A percentile compares a stretch with the other conserved stretches of the same genome.
phyloP scores from a whole-genome alignment of 1,140 invertebrate genomes.

The Drosophila repleta region DNA sequence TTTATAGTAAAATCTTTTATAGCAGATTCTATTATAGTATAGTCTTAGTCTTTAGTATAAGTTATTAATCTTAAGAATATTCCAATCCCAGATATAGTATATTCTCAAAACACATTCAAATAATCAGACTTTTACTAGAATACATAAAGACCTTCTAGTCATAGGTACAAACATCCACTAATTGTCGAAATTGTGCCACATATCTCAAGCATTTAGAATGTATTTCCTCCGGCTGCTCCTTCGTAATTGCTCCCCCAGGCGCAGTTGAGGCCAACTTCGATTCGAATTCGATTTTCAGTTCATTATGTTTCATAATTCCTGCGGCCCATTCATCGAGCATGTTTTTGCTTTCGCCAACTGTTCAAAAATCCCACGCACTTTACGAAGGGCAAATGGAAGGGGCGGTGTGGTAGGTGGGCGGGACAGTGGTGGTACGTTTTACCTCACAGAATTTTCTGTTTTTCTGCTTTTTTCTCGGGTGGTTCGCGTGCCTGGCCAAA shows the following conservation, averaged over 20 bases:
- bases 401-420: neutral
- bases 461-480: constrained; percentile 1
- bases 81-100: too few species aligned
- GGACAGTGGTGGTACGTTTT: neutral
- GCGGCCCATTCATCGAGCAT: constrained; percentile 15
- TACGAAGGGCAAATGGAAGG: neutral
- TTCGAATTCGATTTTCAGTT: constrained; percentile 67
- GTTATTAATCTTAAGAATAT: too few species aligned
- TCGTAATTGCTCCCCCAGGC: constrained; percentile 8
- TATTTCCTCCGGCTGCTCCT: neutral
- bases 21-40: too few species aligned
- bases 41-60: too few species aligned
- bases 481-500: constrained; percentile 47
- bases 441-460: too few species aligned
- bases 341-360: constrained; percentile 48
- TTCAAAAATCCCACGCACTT: constrained; percentile 70
- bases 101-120: too few species aligned
- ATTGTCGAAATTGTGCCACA: too few species aligned
- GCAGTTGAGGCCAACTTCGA: constrained; percentile 6
- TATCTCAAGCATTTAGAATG: constrained; percentile 18
- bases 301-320: constrained; percentile 73
- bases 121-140: too few species aligned
- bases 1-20: too few species aligned
- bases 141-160: too few species aligned
- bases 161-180: too few species aligned